Evolutionary conservation across 2,113 vertebrate genomes (phyloP), one percentile per base, ranked within the genome.

Genomic region (Lepidothrix coronata): DNA sequence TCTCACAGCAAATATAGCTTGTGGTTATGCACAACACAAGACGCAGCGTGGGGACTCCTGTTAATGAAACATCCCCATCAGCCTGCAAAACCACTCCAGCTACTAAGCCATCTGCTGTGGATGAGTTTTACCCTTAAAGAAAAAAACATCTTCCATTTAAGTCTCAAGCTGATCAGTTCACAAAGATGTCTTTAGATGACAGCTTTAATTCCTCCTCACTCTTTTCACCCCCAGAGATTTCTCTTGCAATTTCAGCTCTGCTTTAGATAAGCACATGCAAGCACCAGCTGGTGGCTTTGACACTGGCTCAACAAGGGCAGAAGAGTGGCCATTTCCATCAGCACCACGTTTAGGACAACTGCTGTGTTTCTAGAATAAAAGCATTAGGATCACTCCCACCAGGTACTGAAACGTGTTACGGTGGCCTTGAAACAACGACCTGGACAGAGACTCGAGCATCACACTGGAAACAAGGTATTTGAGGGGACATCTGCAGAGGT

Each of bases 191-290:
- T 55, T 18, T 12, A 74, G n/a, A 41, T 33, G 33, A 59, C 65
- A 74, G 25, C n/a, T 54, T 46, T 39, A 70, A 66, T 33, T 61
- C 22, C 70, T 90, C 39, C n/a, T 54, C 37, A 57, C 23, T 19
- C 23, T 48, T 12, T 10, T 8, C 5, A 49, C 3, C 11, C 22
- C 37, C 24, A 4, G 9, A 44, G 8, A 46, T 19, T 63, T 35
- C 59, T 59, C 35, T 31, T 7, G 1, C 23, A 20, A 7, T 62
- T 84, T 70, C 37, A 77, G 20, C 43, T 73, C 31, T 62, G 59
- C 37, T 81, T 37, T 41, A 46, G 9, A 28, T 8, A 62, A 58
- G 9, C 48, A 31, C 31, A 21, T 0, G 3, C 0, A 0, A 68
- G 44, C 2, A 7, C 22, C 59, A 75, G 28, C 81, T 63, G 61